Evolutionary conservation across 1,140 invertebrate genomes (phyloP).

Genomic region (Campodea augens): DNA sequence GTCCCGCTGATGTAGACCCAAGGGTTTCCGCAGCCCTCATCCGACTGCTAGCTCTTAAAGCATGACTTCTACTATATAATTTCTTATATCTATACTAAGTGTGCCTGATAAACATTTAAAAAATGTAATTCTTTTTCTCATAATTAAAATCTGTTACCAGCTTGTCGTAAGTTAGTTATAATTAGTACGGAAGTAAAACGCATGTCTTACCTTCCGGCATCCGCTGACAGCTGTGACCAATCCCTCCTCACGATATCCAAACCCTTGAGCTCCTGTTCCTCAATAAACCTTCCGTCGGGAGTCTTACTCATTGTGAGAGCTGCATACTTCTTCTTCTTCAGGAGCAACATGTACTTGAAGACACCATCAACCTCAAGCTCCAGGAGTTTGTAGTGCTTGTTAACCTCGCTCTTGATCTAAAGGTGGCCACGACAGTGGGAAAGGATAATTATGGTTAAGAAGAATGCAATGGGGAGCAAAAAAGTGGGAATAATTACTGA

Average conservation of each 20-base stretch:
- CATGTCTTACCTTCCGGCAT: conserved; percentile 60
- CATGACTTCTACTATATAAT: no score
- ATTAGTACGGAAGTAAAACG: not conserved
- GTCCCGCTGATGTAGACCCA: no score
- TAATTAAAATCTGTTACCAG: no score
- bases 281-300: conserved; percentile 37
- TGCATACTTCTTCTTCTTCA: conserved; percentile 99
- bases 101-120: conserved; percentile 7
- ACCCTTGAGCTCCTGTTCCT: conserved; percentile 73
- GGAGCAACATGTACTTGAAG: conserved; percentile 76
- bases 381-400: conserved; percentile 79
- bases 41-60: no score
- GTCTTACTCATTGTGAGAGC: conserved; percentile 55
- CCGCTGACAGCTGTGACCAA: conserved; percentile 90
- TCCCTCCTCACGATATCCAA: conserved; percentile 93
- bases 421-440: no score
- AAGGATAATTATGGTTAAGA: no score
- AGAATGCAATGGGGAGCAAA: no score
- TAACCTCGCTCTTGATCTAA: conserved; percentile 84
- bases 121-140: conserved; percentile 5
- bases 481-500: no score
- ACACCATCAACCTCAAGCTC: conserved; percentile 97
- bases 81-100: no score
- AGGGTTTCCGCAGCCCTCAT: no score
- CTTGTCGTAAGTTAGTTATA: no score